Percentiles rank a stretch among this genome's conserved stretches.
Evolutionary conservation across 2,888 invertebrate species (phyloP).

Genomic region (Metallyticus violacea): DNA sequence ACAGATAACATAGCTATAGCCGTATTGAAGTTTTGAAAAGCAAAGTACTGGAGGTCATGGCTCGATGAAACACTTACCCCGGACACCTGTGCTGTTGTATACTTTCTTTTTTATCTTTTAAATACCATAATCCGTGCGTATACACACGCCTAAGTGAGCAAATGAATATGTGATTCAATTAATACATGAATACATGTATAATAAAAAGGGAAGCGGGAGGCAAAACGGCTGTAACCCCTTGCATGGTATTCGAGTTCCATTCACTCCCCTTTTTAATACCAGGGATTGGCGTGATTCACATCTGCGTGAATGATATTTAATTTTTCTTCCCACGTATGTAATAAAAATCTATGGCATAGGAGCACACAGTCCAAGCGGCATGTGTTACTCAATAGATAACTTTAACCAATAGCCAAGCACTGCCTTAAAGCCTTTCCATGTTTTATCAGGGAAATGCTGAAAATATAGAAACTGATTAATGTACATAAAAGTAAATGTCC

Average conservation of each 20-base stretch:
- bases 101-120: neutral
- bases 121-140: neutral
- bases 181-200: neutral
- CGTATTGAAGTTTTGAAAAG: too few species aligned
- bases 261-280: neutral
- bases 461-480: too few species aligned
- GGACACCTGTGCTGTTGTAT: neutral
- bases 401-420: too few species aligned
- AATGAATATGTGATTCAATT: neutral
- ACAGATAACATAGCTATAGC: too few species aligned
- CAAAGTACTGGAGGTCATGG: neutral
- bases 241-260: neutral
- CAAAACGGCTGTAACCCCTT: neutral
- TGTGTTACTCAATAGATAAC: too few species aligned
- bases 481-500: too few species aligned
- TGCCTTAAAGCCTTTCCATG: too few species aligned
- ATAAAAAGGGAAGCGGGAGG: neutral
- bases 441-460: too few species aligned
- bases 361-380: neutral
- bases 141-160: neutral
- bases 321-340: neutral
- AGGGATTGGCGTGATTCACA: neutral
- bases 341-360: neutral
- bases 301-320: neutral
- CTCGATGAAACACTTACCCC: neutral